Evolutionary conservation across 2,113 vertebrate species (phyloP).

Genomic region (Pelecanoides urinatrix): DNA sequence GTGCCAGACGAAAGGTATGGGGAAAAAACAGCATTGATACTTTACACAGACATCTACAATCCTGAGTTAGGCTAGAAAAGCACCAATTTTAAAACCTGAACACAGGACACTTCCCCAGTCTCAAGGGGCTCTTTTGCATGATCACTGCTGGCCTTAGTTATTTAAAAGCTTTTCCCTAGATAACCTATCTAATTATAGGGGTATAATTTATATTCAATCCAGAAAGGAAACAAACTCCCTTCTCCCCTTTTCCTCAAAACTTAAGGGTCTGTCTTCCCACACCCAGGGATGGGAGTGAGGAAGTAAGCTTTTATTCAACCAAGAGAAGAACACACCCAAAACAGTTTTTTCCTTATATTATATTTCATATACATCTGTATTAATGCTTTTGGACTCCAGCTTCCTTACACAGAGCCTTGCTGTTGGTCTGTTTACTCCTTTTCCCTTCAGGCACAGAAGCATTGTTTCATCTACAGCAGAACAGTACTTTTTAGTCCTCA

Average conservation of each 20-base stretch:
- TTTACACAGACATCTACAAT: background rate
- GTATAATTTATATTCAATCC: background rate
- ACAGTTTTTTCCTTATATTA: slow-evolving; percentile 14
- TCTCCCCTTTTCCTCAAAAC: background rate
- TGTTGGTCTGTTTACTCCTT: background rate
- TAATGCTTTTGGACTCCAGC: background rate
- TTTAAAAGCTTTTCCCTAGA: background rate
- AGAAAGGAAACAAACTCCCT: background rate
- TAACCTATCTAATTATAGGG: background rate
- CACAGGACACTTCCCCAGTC: background rate
- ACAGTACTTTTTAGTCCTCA: background rate
- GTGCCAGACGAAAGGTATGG: background rate
- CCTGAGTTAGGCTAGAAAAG: background rate
- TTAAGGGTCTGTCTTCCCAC: background rate
- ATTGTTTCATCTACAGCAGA: background rate
- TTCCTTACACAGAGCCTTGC: background rate
- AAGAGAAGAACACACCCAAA: slow-evolving; percentile 10
- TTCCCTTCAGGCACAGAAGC: background rate
- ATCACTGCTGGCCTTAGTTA: background rate
- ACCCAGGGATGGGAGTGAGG: background rate
- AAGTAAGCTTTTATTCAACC: background rate
- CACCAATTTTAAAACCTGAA: background rate
- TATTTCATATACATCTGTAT: background rate
- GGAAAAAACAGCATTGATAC: background rate
- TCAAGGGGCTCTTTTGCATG: background rate